A percentile compares a stretch with the other conserved stretches of the same genome.
Evolutionary conservation across 2,113 vertebrate genomes (phyloP).

Genomic region (Anthoscopus minutus): DNA sequence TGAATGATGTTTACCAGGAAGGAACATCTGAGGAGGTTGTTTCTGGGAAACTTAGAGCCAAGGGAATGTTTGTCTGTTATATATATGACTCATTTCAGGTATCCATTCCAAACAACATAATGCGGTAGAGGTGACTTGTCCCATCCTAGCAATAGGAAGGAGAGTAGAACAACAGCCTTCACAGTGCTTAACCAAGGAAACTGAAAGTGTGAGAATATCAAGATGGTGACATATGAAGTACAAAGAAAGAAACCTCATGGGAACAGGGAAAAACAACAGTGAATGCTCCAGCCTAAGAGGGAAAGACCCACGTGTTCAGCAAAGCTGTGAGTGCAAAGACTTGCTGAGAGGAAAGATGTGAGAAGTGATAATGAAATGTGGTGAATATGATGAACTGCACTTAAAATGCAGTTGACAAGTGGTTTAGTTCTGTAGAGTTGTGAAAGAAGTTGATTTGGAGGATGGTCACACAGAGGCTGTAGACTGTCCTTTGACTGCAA

Average conservation of each 20-base stretch:
- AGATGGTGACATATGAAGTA: not conserved
- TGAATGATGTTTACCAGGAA: not conserved
- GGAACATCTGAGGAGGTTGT: not conserved
- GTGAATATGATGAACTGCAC: not conserved
- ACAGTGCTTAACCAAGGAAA: not conserved
- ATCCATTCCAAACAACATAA: not conserved
- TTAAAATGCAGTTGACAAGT: not conserved
- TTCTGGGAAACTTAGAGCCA: not conserved
- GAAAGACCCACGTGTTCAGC: rapidly evolving
- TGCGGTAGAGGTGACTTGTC: not conserved
- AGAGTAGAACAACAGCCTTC: not conserved
- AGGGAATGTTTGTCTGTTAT: not conserved
- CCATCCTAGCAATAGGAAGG: not conserved
- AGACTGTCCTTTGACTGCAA: not conserved
- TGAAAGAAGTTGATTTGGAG: not conserved
- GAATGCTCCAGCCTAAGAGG: not conserved
- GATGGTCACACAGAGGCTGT: not conserved
- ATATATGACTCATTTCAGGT: not conserved
- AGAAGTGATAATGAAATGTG: not conserved
- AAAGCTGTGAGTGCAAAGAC: not conserved
- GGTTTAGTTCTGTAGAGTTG: not conserved
- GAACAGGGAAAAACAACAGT: not conserved
- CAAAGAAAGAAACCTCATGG: not conserved
- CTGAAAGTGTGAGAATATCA: rapidly evolving
- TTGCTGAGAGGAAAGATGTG: not conserved